Percentiles rank a stretch among this genome's conserved stretches.
Conservation (phyloP, 2,888 invertebrate species). For the Drosophila longiperda region DNA sequence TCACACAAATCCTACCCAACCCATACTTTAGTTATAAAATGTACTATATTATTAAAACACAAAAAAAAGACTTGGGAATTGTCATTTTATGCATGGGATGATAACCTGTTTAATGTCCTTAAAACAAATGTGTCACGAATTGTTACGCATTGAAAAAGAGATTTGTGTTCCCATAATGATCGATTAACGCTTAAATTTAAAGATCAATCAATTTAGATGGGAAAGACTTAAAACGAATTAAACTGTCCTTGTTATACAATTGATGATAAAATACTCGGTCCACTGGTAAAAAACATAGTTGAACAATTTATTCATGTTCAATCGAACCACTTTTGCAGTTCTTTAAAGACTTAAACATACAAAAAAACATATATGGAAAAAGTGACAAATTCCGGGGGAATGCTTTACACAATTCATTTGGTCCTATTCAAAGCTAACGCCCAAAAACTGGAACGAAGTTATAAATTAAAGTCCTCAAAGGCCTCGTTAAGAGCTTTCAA, state of each 20-base stretch:
- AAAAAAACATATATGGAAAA: slow-evolving; percentile 17
- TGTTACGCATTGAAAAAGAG: background rate
- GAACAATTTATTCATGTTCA: background rate
- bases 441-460: background rate
- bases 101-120: background rate
- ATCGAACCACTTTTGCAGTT: slow-evolving; percentile 10
- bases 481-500: slow-evolving; percentile 87
- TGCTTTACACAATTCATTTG: slow-evolving; percentile 14
- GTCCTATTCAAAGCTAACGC: slow-evolving; percentile 12
- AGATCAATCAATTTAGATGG: background rate
- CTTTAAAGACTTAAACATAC: slow-evolving; percentile 20
- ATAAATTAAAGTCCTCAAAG: slow-evolving; percentile 80
- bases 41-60: background rate
- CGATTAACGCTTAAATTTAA: background rate
- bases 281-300: background rate
- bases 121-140: background rate
- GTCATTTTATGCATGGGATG: background rate
- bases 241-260: background rate
- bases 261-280: background rate
- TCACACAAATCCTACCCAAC: background rate
- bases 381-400: slow-evolving; percentile 23
- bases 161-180: background rate
- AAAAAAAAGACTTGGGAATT: background rate
- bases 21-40: slow-evolving; percentile 1
- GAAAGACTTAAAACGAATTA: background rate